Evolutionary conservation across 2,797 vertebrate genomes (phyloP), one percentile per base, ranked within the genome.

Genomic region (Spheniscus humboldti): DNA sequence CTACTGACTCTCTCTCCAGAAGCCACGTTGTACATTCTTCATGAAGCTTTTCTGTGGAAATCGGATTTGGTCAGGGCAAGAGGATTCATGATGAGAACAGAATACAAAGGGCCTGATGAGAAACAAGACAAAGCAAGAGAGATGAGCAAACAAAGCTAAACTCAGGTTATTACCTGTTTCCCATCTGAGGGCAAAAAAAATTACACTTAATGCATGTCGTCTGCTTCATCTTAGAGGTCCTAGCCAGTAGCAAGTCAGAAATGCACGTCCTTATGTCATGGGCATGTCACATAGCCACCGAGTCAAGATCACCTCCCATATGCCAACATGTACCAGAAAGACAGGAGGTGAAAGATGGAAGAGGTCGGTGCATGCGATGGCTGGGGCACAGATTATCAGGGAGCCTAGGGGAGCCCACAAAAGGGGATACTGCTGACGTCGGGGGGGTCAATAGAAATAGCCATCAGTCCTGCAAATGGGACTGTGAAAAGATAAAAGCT

Each of bases 321-420:
- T 8, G 17, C 25, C 33, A 68, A 8, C 0, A 0, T 13, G 25
- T 62, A 31, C 63, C 31, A 57, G 53, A 31, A 13, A 33, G 12
- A 23, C 7, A 81, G 55, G 30, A 76, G 22, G 1, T 62, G 53
- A 35, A 74, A 45, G 66, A 30, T 45, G 18, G 35, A 72, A 71
- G 60, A 62, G 41, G 45, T 31, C 0, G 0, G 28, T 86, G 41
- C 11, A 17, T 9, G 39, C 27, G 18, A 27, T 31, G 35, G 3
- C 35, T 84, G 81, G 30, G 30, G 8, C 56, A 67, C 11, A 45
- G 45, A 18, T 11, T 39, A 30, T 27, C 41, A 9, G 4, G 1
- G 5, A 80, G 19, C 41, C 41, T 15, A 10, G 10, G 15, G 11
- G 6, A 75, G 3, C 8, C 22, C 4, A 5, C 27, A 41, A 33